Conservation (phyloP, 2,888 invertebrate species). For the Gonocerus acuteangulatus region DNA sequence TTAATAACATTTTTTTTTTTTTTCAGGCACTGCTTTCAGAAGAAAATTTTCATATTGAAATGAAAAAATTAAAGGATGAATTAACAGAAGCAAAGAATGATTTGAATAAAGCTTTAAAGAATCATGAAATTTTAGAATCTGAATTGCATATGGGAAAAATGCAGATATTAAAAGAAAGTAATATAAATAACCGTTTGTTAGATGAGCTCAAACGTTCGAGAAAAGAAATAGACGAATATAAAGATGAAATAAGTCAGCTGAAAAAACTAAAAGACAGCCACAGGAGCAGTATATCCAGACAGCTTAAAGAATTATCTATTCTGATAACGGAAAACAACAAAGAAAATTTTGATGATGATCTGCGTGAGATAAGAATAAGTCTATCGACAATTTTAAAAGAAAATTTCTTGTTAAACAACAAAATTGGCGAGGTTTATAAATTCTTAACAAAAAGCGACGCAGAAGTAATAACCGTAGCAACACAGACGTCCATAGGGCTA, state of each 20-base stretch:
- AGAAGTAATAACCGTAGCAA: not conserved
- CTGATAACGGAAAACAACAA: constrained; percentile 1
- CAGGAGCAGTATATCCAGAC: not conserved
- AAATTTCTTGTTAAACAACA: constrained; percentile 12
- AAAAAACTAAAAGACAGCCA: not conserved
- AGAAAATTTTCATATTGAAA: not conserved
- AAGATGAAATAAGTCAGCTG: constrained; percentile 10
- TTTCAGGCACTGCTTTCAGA: not conserved
- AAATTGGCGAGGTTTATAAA: constrained; percentile 13
- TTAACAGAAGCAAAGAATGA: not conserved
- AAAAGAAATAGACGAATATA: constrained; percentile 17
- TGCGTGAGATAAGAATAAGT: constrained; percentile 8
- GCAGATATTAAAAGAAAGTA: constrained; percentile 22
- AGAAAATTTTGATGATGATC: constrained; percentile 2
- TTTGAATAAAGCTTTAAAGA: constrained; percentile 4
- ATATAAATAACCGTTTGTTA: constrained; percentile 17
- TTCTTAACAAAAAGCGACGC: constrained; percentile 8
- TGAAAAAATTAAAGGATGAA: constrained; percentile 8
- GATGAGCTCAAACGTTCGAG: constrained; percentile 17
- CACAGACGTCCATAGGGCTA: constrained; percentile 14
- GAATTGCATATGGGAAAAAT: constrained; percentile 23
- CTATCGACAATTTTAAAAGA: constrained; percentile 21
- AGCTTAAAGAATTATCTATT: constrained; percentile 11
- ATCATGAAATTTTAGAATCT: constrained; percentile 11
- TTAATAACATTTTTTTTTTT: too few relatives aligned